Evolutionary conservation across 1,140 invertebrate genomes (phyloP).

Genomic region (Frieseomelitta varia): DNA sequence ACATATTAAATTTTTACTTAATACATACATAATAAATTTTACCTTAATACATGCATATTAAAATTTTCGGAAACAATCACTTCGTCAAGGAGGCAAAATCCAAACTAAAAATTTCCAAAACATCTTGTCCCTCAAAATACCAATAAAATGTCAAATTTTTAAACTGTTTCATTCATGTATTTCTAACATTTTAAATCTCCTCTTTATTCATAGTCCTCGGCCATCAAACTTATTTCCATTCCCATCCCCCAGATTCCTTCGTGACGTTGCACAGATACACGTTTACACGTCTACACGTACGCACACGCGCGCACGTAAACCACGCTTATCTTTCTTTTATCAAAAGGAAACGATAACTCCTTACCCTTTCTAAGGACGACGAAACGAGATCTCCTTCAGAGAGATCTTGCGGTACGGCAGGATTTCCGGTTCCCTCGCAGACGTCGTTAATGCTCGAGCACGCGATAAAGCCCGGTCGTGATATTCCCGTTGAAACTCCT

Average conservation of each 20-base stretch:
- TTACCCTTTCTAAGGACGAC: not conserved
- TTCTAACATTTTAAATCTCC: not conserved
- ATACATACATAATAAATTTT: no score
- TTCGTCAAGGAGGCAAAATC: no score
- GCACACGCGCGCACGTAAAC: not conserved
- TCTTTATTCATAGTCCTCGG: not conserved
- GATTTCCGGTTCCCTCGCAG: constrained; percentile 47
- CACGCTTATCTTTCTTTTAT: constrained; percentile 19
- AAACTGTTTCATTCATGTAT: not conserved
- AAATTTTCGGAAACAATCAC: no score
- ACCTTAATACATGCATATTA: no score
- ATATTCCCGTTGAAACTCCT: constrained; percentile 26
- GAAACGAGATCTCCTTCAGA: constrained; percentile 38
- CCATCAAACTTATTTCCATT: not conserved
- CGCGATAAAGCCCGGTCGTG: constrained; percentile 38
- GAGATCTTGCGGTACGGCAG: constrained; percentile 21
- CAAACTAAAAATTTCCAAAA: no score
- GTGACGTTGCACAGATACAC: not conserved
- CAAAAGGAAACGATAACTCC: constrained; percentile 6
- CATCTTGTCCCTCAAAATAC: not conserved
- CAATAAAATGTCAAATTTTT: not conserved
- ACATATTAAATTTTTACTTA: no score
- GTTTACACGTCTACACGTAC: no score
- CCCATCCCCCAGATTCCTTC: no score
- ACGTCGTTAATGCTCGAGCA: constrained; percentile 46